Percentiles rank a stretch among this genome's conserved stretches.
phyloP scores from a whole-genome alignment of 2,113 vertebrate genomes.

The Sapayoa aenigma region DNA sequence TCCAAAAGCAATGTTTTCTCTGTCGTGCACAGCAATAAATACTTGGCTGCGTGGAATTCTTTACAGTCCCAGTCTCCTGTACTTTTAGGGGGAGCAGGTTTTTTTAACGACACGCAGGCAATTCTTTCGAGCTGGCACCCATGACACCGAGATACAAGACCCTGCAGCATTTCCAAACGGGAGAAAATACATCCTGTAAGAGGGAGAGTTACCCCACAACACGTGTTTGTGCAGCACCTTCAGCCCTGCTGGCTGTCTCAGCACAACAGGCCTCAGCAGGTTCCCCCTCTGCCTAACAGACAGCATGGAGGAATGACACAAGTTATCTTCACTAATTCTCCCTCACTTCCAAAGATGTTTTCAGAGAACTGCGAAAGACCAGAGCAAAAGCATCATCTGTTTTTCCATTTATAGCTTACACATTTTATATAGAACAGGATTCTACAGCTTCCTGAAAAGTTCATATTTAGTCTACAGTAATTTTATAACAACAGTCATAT shows the following conservation, averaged over 20 bases:
- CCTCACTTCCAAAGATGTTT: neutral
- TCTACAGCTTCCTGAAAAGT: neutral
- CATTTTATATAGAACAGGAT: neutral
- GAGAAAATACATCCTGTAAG: neutral
- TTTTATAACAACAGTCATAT: neutral
- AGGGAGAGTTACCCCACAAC: neutral
- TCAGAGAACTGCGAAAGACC: neutral
- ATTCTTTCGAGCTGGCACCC: neutral
- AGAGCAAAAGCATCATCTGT: neutral
- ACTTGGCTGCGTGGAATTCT: neutral
- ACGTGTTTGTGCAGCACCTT: neutral
- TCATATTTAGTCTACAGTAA: neutral
- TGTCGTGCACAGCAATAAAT: neutral
- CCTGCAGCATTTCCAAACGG: neutral
- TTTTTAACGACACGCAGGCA: neutral
- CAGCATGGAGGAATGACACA: neutral
- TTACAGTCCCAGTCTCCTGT: neutral
- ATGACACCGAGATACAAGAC: neutral
- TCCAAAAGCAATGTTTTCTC: neutral
- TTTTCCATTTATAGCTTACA: neutral
- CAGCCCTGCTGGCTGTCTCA: neutral
- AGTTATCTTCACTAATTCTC: conserved; percentile 12
- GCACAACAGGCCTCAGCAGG: conserved; percentile 25
- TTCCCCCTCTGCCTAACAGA: conserved; percentile 30
- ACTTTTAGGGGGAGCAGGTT: neutral